These are phyloP conservation scores for Belgica antarctica DNA, from an alignment of 2,888 invertebrate genomes.

Conservation along the genomic window DNA sequence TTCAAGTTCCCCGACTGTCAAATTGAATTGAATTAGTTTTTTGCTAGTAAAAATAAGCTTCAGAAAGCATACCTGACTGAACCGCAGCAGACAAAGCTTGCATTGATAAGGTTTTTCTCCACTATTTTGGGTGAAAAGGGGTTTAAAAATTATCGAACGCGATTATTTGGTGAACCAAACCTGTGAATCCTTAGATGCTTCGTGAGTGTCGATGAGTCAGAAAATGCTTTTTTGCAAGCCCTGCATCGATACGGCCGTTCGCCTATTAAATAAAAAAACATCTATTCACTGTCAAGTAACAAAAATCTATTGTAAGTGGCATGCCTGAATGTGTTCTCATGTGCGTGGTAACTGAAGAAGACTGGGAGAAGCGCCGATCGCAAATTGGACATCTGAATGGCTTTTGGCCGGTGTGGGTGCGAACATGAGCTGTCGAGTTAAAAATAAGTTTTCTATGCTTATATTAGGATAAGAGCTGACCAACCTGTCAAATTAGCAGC, in stretches of 20 bases:
- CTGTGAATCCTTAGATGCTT: constrained; percentile 89
- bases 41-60: constrained; percentile 31
- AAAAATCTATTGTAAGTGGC: constrained; percentile 54
- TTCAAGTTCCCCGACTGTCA: constrained; percentile 98
- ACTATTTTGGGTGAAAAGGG: constrained; percentile 57
- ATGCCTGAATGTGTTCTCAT: constrained; percentile 99
- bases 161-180: constrained; percentile 44
- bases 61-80: constrained; percentile 45
- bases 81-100: constrained; percentile 87
- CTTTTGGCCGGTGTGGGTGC: constrained; percentile 49
- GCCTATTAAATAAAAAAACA: constrained; percentile 14
- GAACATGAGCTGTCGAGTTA: constrained; percentile 46
- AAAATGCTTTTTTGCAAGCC: constrained; percentile 97
- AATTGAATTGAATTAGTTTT: constrained; percentile 53
- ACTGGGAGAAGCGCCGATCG: constrained; percentile 94
- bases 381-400: constrained; percentile 95
- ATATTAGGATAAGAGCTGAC: too few relatives aligned
- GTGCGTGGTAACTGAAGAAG: constrained; percentile 93
- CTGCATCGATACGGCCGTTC: constrained; percentile 65
- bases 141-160: too few relatives aligned
- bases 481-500: constrained; percentile 98
- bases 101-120: constrained; percentile 98
- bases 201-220: constrained; percentile 96
- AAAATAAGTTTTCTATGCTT: too few relatives aligned
- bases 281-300: too few relatives aligned